These are phyloP conservation scores for Eristalis arbustorum DNA, from an alignment of 2,888 invertebrate species.

Conservation along the genomic window DNA sequence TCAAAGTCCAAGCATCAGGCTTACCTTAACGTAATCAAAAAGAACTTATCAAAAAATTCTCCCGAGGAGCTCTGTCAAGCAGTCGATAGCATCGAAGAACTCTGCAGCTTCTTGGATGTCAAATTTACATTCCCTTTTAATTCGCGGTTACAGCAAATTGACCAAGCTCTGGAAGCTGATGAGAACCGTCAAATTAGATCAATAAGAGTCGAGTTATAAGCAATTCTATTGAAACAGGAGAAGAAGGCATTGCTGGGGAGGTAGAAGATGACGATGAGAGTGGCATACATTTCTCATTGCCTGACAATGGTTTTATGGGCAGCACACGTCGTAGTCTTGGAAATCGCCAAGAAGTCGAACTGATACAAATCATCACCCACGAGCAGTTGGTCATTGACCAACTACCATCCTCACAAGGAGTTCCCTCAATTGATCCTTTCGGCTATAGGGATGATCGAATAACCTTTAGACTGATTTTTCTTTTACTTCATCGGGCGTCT, in stretches of 20 bases:
- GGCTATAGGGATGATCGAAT: conserved; percentile 52
- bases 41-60: conserved; percentile 75
- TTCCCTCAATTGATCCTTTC: conserved; percentile 54
- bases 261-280: background rate
- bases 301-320: conserved; percentile 77
- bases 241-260: conserved; percentile 82
- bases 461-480: conserved; percentile 50
- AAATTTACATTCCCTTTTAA: conserved; percentile 77
- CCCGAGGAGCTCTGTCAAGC: conserved; percentile 78
- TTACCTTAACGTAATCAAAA: conserved; percentile 79
- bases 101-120: conserved; percentile 78
- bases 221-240: conserved; percentile 88
- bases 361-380: conserved; percentile 76
- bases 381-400: conserved; percentile 72
- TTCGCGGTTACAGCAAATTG: conserved; percentile 75
- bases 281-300: conserved; percentile 51
- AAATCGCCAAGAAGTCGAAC: conserved; percentile 77
- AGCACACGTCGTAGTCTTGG: conserved; percentile 76
- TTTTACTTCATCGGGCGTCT: background rate
- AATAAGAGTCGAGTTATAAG: background rate
- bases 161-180: conserved; percentile 80
- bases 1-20: conserved; percentile 79
- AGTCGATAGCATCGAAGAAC: conserved; percentile 81
- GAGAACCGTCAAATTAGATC: conserved; percentile 74
- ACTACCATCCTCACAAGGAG: conserved; percentile 10